Conservation (phyloP, 2,888 invertebrate species). For the Unio pictorum region DNA sequence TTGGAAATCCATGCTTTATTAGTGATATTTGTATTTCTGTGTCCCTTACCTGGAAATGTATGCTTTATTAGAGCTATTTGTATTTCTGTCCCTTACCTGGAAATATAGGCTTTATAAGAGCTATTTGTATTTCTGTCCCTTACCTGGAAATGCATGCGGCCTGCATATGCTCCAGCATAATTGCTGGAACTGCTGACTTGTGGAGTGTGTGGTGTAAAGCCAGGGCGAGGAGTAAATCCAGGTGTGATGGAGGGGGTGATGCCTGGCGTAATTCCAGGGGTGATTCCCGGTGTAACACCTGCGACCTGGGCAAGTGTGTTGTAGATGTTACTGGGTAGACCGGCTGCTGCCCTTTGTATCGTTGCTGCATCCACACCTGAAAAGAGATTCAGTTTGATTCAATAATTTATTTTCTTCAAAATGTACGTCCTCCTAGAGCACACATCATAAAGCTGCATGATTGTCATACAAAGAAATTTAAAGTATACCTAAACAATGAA, state of each 20-base stretch:
- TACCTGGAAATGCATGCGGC: conserved; percentile 76
- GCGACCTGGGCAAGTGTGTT: conserved; percentile 82
- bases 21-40: no score
- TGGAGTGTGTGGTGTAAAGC: conserved; percentile 38
- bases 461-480: no score
- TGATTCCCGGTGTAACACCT: conserved; percentile 75
- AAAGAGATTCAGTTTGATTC: no score
- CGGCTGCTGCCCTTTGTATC: conserved; percentile 82
- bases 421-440: no score
- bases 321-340: conserved; percentile 81
- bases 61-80: no score
- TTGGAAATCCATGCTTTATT: no score
- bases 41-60: no score
- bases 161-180: conserved; percentile 68
- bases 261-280: conserved; percentile 35
- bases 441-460: no score
- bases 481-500: no score
- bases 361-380: conserved; percentile 71
- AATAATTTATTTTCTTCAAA: no score
- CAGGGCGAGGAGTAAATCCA: conserved; percentile 42
- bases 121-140: neutral
- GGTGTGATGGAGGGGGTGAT: conserved; percentile 44
- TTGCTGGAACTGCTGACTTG: conserved; percentile 76
- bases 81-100: no score
- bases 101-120: no score